These are phyloP conservation scores for Recurvirostra avosetta DNA, from an alignment of 2,113 vertebrate genomes.

Conservation along the genomic window DNA sequence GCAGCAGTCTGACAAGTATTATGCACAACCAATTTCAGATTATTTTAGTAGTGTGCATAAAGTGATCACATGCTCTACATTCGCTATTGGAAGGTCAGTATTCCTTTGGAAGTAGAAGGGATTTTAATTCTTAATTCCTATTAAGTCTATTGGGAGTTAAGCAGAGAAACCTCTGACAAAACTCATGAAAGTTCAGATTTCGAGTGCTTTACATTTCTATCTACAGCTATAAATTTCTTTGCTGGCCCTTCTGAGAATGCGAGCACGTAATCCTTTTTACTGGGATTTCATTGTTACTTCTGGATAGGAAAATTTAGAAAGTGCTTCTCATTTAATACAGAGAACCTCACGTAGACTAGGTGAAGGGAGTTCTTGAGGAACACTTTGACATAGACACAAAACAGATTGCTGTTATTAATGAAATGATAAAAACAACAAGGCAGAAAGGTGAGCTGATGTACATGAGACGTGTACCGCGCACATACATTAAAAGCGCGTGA, in stretches of 20 bases:
- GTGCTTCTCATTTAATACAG: neutral
- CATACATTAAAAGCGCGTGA: neutral
- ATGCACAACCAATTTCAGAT: neutral
- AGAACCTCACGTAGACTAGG: neutral
- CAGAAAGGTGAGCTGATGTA: neutral
- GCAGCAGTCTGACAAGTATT: neutral
- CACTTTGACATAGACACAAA: neutral
- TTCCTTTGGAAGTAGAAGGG: neutral
- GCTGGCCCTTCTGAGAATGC: slow-evolving; percentile 36
- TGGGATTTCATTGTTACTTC: slow-evolving; percentile 34
- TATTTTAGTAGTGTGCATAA: neutral
- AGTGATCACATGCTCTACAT: neutral
- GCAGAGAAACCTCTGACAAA: slow-evolving; percentile 38
- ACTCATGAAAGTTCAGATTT: slow-evolving; percentile 43
- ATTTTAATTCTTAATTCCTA: slow-evolving; percentile 34
- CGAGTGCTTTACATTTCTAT: slow-evolving; percentile 21
- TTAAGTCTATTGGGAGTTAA: slow-evolving; percentile 33
- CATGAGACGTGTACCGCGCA: neutral
- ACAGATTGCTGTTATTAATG: neutral
- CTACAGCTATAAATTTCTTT: slow-evolving; percentile 32
- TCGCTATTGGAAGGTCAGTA: neutral
- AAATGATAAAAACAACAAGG: neutral
- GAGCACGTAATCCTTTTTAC: slow-evolving; percentile 48
- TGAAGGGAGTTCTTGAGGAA: neutral
- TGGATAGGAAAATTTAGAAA: neutral